Evolutionary conservation across 2,888 invertebrate species (phyloP), one percentile per base, ranked within the genome.

Genomic region (Brenthis daphne): DNA sequence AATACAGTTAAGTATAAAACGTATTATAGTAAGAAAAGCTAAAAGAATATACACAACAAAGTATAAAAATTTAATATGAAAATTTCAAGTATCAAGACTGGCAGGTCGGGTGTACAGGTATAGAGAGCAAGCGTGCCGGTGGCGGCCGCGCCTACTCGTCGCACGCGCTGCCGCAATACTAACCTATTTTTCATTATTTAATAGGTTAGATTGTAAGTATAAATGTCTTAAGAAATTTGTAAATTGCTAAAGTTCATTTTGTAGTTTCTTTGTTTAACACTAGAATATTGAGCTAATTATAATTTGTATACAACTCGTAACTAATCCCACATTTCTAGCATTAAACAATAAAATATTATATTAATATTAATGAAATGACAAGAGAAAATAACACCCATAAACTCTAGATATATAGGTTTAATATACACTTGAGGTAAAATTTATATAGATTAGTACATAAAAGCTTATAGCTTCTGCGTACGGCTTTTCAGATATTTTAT

Each of bases 121-220:
- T 77, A 77, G 72, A 73, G 74, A 76, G 78, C 79, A 73, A 79
- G 79, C 79, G 79, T 78, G 80, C 80, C 84, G 79, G 81, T 80
- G 78, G 79, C 79, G 78, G 82, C 83, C 85, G 84, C 85, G 83
- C 85, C 85, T 82, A 79, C 74, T 78, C 79, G 76, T 77, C 82
- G 84, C 82, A 80, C 83, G 84, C 84, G 84, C 85, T 77, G 77
- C 74, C 69, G 76, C 72, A 76, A 75, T 76, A 76, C 75, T 76
- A 78, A 78, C 78, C 80, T 80, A 80, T 82, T 78, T 80, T 81
- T 81, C 80, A 76, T 78, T 78, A 76, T 79, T 77, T 79, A 78
- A 80, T 79, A 80, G 80, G 80, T 80, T 79, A 79, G 75, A 78
- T 75, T 72, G 71, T 73, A 72, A 73, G 72, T 68, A 63, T 77